Conservation (phyloP, 2,888 invertebrate species). For the Eurois occulta region DNA sequence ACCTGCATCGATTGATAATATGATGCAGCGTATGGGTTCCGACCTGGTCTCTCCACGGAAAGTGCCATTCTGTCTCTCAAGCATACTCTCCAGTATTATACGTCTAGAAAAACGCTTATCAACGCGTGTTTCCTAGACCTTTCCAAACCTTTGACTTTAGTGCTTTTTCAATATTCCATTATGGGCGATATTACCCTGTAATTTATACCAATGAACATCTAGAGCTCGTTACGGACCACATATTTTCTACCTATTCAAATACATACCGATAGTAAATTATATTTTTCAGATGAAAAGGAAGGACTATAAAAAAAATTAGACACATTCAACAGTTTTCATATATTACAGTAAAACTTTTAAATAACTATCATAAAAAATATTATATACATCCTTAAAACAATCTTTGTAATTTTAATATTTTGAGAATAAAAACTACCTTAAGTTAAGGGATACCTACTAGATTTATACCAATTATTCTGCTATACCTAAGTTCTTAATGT, state of each 20-base stretch:
- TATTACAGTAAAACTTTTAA: not conserved
- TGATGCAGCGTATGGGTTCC: too few relatives aligned
- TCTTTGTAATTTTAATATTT: not conserved
- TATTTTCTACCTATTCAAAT: not conserved
- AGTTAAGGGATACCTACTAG: not conserved
- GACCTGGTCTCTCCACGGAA: too few relatives aligned
- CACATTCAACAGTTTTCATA: not conserved
- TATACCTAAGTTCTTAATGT: not conserved
- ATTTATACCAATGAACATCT: too few relatives aligned
- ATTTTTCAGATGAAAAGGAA: not conserved
- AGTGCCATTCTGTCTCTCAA: too few relatives aligned
- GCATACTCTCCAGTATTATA: too few relatives aligned
- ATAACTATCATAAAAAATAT: not conserved
- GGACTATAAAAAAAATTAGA: not conserved
- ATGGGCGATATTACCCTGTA: too few relatives aligned
- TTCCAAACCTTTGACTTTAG: too few relatives aligned
- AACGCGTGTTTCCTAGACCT: too few relatives aligned
- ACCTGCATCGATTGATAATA: too few relatives aligned
- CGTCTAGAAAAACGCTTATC: too few relatives aligned
- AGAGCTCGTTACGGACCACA: too few relatives aligned
- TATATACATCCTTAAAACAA: not conserved
- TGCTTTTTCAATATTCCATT: too few relatives aligned
- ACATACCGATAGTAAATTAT: not conserved
- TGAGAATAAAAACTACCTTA: not conserved
- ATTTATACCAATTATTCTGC: not conserved